Conservation (phyloP, 2,888 invertebrate species). For the Oscheius myriophilus region DNA sequence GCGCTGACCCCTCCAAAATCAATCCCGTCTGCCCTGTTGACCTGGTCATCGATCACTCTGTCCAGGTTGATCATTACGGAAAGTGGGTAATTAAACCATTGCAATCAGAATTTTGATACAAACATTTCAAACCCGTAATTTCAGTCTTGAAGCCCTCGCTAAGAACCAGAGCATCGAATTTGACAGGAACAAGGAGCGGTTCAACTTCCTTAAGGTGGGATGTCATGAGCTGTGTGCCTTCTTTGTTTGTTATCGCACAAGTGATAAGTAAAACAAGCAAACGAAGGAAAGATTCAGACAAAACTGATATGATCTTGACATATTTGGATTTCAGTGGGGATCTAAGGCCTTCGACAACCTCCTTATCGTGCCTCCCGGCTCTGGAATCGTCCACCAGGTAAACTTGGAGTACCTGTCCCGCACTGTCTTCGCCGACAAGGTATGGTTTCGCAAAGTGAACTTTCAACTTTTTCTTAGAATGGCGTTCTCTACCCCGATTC, state of each 20-base stretch:
- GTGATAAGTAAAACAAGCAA: no score
- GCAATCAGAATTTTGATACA: background rate
- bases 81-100: constrained; percentile 70
- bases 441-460: constrained; percentile 6
- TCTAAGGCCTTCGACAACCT: constrained; percentile 93
- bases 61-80: constrained; percentile 90
- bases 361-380: constrained; percentile 96
- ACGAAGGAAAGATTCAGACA: no score
- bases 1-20: constrained; percentile 89
- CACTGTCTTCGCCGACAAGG: constrained; percentile 55
- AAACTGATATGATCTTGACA: no score
- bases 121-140: background rate
- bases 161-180: constrained; percentile 95
- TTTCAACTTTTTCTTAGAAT: constrained; percentile 65
- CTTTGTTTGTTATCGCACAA: no score
- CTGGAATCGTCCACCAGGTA: constrained; percentile 97
- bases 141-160: constrained; percentile 84
- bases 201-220: constrained; percentile 89
- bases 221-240: no score
- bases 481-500: constrained; percentile 85
- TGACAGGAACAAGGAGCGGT: constrained; percentile 91
- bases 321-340: constrained; percentile 92
- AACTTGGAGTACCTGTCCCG: constrained; percentile 81
- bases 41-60: constrained; percentile 96
- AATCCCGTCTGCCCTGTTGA: constrained; percentile 97